A percentile compares a stretch with the other conserved stretches of the same genome.
These are phyloP conservation scores for Etheostoma perlongum DNA, from an alignment of 2,797 vertebrate genomes.

Conservation along the genomic window DNA sequence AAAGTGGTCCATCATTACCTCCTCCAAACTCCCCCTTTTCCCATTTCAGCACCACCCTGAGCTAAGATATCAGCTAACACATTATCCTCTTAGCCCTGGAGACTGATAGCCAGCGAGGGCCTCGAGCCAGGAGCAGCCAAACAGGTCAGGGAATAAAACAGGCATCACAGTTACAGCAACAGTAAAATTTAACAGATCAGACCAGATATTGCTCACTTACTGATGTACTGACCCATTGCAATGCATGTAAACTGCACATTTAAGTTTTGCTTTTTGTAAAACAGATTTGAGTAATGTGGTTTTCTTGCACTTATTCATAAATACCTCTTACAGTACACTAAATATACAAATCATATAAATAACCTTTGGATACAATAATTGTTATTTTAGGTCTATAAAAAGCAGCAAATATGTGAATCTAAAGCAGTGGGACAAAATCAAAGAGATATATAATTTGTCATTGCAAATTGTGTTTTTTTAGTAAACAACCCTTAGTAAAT, in stretches of 20 bases:
- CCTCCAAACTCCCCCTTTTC: conserved; percentile 79
- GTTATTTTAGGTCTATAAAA: conserved; percentile 20
- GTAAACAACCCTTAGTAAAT: conserved; percentile 18
- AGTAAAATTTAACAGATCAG: conserved; percentile 72
- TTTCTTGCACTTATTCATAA: conserved; percentile 15
- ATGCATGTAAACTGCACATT: background rate
- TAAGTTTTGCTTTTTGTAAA: background rate
- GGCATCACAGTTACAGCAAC: conserved; percentile 69
- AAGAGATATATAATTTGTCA: conserved; percentile 20
- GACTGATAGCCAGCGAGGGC: conserved; percentile 84
- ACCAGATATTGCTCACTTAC: conserved; percentile 60
- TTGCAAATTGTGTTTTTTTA: conserved; percentile 28
- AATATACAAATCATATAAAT: background rate
- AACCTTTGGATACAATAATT: conserved; percentile 21
- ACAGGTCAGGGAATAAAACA: conserved; percentile 74
- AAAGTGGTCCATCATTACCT: conserved; percentile 86
- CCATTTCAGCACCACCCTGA: conserved; percentile 89
- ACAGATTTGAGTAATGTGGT: background rate
- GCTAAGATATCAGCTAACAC: conserved; percentile 89
- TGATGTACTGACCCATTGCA: conserved; percentile 38
- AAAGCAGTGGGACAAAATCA: conserved; percentile 13
- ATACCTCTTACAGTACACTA: background rate
- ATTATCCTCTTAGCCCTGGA: conserved; percentile 89
- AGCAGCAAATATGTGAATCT: conserved; percentile 17
- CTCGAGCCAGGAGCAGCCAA: conserved; percentile 77